phyloP scores from a whole-genome alignment of 2,113 vertebrate species.

The Pygathrix nemaeus region DNA sequence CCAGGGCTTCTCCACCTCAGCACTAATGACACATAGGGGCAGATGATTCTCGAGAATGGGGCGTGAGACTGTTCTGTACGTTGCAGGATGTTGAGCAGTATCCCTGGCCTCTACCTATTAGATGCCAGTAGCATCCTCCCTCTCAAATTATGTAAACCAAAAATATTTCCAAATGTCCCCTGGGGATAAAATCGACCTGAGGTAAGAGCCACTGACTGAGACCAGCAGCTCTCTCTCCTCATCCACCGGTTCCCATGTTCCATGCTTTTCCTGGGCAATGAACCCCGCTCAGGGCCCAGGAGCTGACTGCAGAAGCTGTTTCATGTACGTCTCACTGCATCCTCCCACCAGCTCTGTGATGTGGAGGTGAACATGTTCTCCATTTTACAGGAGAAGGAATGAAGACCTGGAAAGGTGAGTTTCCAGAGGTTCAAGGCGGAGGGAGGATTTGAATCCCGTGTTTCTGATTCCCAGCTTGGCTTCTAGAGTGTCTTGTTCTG shows the following conservation, averaged over 20 bases:
- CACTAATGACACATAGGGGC: background rate
- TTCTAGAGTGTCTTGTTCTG: background rate
- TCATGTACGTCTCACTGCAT: accelerated
- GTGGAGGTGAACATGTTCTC: accelerated
- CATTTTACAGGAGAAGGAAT: accelerated
- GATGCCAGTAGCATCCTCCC: accelerated
- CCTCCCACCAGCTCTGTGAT: accelerated
- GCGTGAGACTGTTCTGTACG: too few relatives aligned
- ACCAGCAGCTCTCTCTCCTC: background rate
- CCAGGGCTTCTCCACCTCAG: background rate
- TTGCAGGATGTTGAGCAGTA: accelerated
- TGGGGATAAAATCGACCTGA: background rate
- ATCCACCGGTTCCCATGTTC: accelerated
- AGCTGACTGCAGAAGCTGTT: accelerated
- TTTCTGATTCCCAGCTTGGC: background rate
- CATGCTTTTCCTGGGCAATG: background rate
- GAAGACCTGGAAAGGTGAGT: background rate
- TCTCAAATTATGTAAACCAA: background rate
- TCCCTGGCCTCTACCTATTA: background rate
- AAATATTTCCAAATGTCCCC: background rate
- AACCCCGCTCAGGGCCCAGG: accelerated
- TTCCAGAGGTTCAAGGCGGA: background rate
- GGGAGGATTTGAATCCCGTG: background rate
- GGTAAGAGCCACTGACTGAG: background rate
- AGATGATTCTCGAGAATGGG: background rate